Base-by-base conservation (phyloP, 1,140 invertebrate species). In the Dinoponera quadriceps region DNA sequence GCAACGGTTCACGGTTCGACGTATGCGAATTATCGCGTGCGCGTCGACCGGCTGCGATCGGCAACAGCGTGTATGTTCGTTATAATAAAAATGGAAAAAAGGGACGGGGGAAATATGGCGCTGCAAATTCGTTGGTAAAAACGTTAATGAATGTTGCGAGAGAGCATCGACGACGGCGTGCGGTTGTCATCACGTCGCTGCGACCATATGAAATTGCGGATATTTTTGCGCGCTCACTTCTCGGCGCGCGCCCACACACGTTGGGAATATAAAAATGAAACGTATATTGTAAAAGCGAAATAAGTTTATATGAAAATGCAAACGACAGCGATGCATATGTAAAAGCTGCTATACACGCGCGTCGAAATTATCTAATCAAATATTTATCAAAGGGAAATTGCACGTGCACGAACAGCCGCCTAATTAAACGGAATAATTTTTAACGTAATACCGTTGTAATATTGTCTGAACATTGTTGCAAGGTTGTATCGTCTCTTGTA, bases 271-370 rank as follows among this genome's bases (percentile, higher is more conserved):
- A 69, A 78, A 69, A 55, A 25, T 14, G 48, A 69, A n/a, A 29
- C 66, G 13, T 38, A 44, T 44, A 51, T 62, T 78, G 33, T 69
- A 78, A 48, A 69, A 69, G n/a, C 75, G 22, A 80, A 69, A 80
- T 80, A 57, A 57, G 18, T 78, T 78, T 48, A 78, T 44, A 27
- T 16, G 22, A 80, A 80, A 80, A 71, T 80, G 65, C 75, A 80
- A 71, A 80, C 22, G 62, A 55, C 33, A 78, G 57, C 63, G 65
- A n/a, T 55, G 38, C 22, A 69, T 69, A 57, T 14, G 18, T 59
- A 71, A 80, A 68, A 57, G 44, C n/a, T 51, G 11, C n/a, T 44
- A 3, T 33, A 29, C 18, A 25, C 55, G 48, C 14, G 9, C 22
- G 38, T 25, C 49, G 3, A 69, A 71, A 80, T 80, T 80, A 71